Evolutionary conservation across 2,888 invertebrate species (phyloP).

Genomic region (Parascotia fuliginaria): DNA sequence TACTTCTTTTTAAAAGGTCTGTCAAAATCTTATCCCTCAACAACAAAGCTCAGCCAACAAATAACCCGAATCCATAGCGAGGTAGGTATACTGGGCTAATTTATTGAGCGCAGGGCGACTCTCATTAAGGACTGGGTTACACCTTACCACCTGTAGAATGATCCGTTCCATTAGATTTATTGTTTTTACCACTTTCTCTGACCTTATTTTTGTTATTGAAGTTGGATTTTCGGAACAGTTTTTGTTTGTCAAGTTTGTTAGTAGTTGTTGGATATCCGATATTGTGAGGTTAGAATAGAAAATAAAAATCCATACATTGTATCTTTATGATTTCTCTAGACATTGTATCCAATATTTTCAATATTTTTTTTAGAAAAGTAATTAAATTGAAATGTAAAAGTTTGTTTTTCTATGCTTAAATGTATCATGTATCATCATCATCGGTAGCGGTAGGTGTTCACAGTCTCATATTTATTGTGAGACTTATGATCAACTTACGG

Average conservation of each 20-base stretch:
- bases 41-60: constrained; percentile 24
- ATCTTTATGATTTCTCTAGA: no score
- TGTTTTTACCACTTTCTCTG: constrained; percentile 49
- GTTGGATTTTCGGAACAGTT: not conserved
- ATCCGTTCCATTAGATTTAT: constrained; percentile 64
- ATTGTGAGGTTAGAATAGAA: no score
- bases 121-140: constrained; percentile 69
- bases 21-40: constrained; percentile 7
- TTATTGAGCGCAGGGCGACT: constrained; percentile 71
- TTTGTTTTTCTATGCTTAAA: no score
- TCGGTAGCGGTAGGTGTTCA: no score
- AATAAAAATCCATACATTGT: no score
- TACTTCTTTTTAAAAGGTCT: constrained; percentile 1
- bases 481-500: no score
- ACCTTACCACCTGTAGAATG: constrained; percentile 78
- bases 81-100: constrained; percentile 64
- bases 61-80: constrained; percentile 60
- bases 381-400: no score
- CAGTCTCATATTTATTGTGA: no score
- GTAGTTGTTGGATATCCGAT: no score
- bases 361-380: no score
- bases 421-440: no score
- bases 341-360: no score
- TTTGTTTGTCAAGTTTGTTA: not conserved
- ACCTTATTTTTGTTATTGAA: constrained; percentile 30